These are phyloP conservation scores for Gasterosteus nipponicus DNA, from an alignment of 2,113 vertebrate genomes.

Conservation along the genomic window DNA sequence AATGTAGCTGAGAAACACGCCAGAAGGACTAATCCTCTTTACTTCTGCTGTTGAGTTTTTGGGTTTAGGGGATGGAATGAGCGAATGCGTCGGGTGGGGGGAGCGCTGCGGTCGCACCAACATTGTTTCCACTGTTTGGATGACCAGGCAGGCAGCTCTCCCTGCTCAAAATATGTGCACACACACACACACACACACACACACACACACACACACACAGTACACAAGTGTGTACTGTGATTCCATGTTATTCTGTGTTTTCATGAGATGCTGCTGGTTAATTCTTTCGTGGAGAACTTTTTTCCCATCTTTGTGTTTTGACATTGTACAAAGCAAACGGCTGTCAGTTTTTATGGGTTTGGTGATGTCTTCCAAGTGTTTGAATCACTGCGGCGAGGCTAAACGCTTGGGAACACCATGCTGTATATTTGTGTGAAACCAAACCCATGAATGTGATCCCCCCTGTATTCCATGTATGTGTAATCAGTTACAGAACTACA, in stretches of 20 bases:
- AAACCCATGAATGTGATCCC: slow-evolving; percentile 32
- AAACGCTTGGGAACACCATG: not conserved
- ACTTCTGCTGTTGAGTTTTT: slow-evolving; percentile 38
- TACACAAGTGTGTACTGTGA: not conserved
- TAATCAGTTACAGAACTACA: slow-evolving; percentile 11
- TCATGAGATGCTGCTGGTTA: slow-evolving; percentile 25
- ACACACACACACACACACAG: slow-evolving; percentile 23
- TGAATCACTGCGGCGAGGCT: slow-evolving; percentile 21
- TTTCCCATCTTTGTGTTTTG: slow-evolving; percentile 30
- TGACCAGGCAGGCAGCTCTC: slow-evolving; percentile 70
- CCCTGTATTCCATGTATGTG: slow-evolving; percentile 9
- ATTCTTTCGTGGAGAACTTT: slow-evolving; percentile 14
- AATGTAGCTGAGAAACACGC: slow-evolving; percentile 2
- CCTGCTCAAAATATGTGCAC: slow-evolving; percentile 54
- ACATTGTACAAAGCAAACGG: slow-evolving; percentile 13
- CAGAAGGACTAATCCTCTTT: slow-evolving; percentile 37
- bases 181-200: slow-evolving; percentile 29
- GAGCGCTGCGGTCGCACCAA: slow-evolving; percentile 64
- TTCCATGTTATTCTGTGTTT: slow-evolving; percentile 26
- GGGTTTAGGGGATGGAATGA: slow-evolving; percentile 57
- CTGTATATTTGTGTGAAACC: slow-evolving; percentile 6
- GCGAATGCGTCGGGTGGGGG: slow-evolving; percentile 59
- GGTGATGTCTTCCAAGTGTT: slow-evolving; percentile 29
- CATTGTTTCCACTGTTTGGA: slow-evolving; percentile 80
- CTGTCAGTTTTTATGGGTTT: slow-evolving; percentile 21